Evolutionary conservation across 2,113 vertebrate species (phyloP), one percentile per base, ranked within the genome.

Genomic region (Lanius ludovicianus): DNA sequence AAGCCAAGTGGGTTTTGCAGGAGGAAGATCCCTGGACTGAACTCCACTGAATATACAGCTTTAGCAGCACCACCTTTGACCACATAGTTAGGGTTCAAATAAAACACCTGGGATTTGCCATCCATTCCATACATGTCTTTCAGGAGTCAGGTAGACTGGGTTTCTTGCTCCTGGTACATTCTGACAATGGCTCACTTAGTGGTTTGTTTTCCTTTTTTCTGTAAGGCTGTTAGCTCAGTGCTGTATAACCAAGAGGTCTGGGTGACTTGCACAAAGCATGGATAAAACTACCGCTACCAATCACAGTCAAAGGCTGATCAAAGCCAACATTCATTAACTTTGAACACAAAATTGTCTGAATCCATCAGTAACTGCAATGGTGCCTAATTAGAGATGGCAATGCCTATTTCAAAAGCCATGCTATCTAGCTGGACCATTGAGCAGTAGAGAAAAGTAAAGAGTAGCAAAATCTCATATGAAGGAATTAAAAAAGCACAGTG

Each of bases 261-360:
- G 92, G 88, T 86, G 76, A 96, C 83, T 94, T 86, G 92, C 88
- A 91, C 86, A 80, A 93, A 91, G 75, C 79, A 63, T 35, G 88
- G 87, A 67, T 88, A 88, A 90, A 94, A 74, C 93, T 74, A 94
- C 68, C 0, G 11, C 88, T 90, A 93, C 93, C 95, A 95, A 95
- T 96, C 95, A 95, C 79, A 85, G 88, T 95, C 90, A 86, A 63
- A 90, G 83, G 79, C 85, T 95, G 90, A 96, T 96, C 95, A 97
- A 96, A 97, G 96, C 90, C 90, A 96, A 88, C 93, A 93, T 95
- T 95, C 95, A 97, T 96, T 97, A 96, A 96, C 95, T 96, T 93
- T 94, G 95, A 96, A 90, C 92, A 93, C 90, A 93, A 96, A 97
- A 96, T 96, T 90, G 90, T 94, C 90, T 94, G 90, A 95, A 96